Conservation (phyloP, 2,888 invertebrate species). For the Zaprionus lineosus region DNA sequence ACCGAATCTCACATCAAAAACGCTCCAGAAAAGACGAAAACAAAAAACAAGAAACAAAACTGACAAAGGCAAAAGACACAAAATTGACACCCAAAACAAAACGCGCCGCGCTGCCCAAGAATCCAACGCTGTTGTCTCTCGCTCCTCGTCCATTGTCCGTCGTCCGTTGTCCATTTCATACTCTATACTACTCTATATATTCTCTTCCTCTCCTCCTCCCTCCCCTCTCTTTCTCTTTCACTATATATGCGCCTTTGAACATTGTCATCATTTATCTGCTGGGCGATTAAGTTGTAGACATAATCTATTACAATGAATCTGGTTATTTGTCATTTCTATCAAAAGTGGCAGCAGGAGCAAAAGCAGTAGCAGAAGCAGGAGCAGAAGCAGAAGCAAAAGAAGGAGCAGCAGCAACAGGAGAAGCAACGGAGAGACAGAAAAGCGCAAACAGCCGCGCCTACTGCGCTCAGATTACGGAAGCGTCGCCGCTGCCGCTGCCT, state of each 20-base stretch:
- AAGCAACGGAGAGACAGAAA: constrained; percentile 61
- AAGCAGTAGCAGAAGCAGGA: constrained; percentile 20
- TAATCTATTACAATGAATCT: constrained; percentile 83
- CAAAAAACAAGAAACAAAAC: constrained; percentile 19
- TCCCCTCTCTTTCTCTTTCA: constrained; percentile 1
- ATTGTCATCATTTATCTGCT: constrained; percentile 82
- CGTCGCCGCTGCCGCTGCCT: constrained; percentile 29
- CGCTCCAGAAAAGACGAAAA: constrained; percentile 25
- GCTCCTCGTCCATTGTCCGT: constrained; percentile 34
- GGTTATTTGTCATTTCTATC: constrained; percentile 82
- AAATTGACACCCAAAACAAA: constrained; percentile 77
- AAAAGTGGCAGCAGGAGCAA: constrained; percentile 52
- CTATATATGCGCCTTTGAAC: constrained; percentile 56
- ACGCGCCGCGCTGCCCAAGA: constrained; percentile 50
- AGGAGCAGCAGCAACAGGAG: constrained; percentile 16
- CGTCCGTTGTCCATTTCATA: constrained; percentile 24
- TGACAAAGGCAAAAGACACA: constrained; percentile 64
- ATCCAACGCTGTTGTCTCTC: too few relatives aligned
- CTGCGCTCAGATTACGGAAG: constrained; percentile 82
- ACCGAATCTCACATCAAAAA: constrained; percentile 43
- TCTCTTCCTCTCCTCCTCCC: too few relatives aligned
- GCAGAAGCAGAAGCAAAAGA: constrained; percentile 26
- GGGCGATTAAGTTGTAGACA: constrained; percentile 83
- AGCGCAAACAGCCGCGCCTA: constrained; percentile 81
- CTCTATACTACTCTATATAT: constrained; percentile 14